Conservation (phyloP, 2,113 vertebrate species). For the Dermatemys mawii region DNA sequence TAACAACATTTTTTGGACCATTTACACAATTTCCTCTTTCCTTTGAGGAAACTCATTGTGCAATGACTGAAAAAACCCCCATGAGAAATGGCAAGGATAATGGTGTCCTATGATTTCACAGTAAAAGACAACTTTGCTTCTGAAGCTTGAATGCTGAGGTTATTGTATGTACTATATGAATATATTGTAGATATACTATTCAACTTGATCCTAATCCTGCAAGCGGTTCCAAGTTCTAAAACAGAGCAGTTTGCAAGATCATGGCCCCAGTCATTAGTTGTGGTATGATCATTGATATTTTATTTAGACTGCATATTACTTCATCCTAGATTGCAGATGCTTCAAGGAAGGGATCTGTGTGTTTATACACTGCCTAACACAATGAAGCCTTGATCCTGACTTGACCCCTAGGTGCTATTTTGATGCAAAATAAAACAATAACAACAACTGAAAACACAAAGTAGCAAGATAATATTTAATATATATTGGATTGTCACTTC, state of each 20-base stretch:
- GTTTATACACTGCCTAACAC: not conserved
- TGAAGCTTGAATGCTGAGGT: slow-evolving; percentile 35
- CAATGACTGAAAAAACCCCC: slow-evolving; percentile 34
- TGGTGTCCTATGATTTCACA: slow-evolving; percentile 37
- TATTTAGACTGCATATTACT: not conserved
- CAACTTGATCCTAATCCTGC: slow-evolving; percentile 9
- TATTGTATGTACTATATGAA: not conserved
- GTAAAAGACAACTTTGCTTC: slow-evolving; percentile 33
- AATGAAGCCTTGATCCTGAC: not conserved
- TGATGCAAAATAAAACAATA: not conserved
- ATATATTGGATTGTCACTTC: slow-evolving; percentile 25
- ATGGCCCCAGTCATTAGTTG: not conserved
- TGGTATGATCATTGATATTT: not conserved
- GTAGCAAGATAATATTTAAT: slow-evolving; percentile 35
- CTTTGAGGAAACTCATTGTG: slow-evolving; percentile 25
- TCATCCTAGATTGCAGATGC: not conserved
- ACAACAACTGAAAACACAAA: slow-evolving; percentile 22
- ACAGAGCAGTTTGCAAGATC: not conserved
- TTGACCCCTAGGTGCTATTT: not conserved
- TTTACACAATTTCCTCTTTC: slow-evolving; percentile 18
- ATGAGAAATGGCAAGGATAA: slow-evolving; percentile 23
- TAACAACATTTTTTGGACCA: slow-evolving; percentile 33
- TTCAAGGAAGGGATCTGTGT: not conserved
- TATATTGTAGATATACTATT: slow-evolving; percentile 18
- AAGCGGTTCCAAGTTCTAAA: not conserved